A percentile compares a stretch with the other conserved stretches of the same genome.
phyloP scores from a whole-genome alignment of 2,113 vertebrate genomes.

The Lamprotornis superbus region DNA sequence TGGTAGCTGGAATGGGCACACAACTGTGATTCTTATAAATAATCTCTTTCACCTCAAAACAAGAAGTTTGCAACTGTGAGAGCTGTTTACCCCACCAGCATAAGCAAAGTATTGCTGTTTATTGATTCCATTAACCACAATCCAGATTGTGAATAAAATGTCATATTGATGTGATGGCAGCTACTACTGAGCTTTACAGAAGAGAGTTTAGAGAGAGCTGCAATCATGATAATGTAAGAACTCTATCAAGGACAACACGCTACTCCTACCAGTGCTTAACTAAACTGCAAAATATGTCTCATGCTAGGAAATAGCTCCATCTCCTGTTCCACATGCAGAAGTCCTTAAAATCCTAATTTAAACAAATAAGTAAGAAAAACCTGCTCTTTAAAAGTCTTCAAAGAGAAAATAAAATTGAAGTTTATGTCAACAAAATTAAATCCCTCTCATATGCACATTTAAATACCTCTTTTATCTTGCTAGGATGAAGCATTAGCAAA shows the following conservation, averaged over 20 bases:
- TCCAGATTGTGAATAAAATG: background rate
- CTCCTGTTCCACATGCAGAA: slow-evolving; percentile 64
- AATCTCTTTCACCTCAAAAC: background rate
- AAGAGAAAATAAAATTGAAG: background rate
- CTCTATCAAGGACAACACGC: background rate
- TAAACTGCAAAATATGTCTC: background rate
- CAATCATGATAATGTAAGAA: background rate
- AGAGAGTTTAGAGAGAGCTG: background rate
- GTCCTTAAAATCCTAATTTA: background rate
- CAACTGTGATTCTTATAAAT: background rate
- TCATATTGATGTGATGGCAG: background rate
- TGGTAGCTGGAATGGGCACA: background rate
- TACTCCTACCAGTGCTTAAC: background rate
- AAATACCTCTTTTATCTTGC: background rate
- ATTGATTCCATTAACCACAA: background rate
- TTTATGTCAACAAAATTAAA: background rate
- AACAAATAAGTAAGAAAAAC: background rate
- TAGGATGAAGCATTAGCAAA: background rate
- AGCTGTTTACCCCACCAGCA: background rate
- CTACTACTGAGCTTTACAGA: background rate
- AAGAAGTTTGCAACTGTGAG: background rate
- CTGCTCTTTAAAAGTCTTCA: background rate
- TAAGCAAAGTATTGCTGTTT: background rate
- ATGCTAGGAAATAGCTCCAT: slow-evolving; percentile 72
- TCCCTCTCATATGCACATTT: background rate